A percentile compares a stretch with the other conserved stretches of the same genome.
These are phyloP conservation scores for Psettodes erumei DNA, from an alignment of 2,113 vertebrate genomes.

Conservation along the genomic window DNA sequence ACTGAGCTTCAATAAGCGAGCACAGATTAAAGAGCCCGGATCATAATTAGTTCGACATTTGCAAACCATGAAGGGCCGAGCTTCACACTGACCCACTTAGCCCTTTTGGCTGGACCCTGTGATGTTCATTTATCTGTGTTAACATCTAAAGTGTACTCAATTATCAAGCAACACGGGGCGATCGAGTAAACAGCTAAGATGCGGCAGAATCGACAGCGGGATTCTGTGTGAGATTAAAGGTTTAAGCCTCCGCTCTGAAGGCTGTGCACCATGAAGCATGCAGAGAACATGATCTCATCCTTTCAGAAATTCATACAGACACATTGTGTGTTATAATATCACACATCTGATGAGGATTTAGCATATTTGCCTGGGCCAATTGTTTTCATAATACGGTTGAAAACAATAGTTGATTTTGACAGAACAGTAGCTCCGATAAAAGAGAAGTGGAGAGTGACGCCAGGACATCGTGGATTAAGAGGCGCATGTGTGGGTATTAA, in stretches of 20 bases:
- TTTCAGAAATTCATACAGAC: neutral
- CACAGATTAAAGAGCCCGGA: slow-evolving; percentile 56
- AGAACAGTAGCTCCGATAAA: neutral
- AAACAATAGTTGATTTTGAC: neutral
- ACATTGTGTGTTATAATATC: neutral
- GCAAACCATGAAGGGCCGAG: slow-evolving; percentile 50
- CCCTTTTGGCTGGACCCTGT: slow-evolving; percentile 38
- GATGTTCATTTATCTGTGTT: slow-evolving; percentile 68
- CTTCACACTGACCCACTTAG: slow-evolving; percentile 57
- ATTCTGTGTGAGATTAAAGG: slow-evolving; percentile 31
- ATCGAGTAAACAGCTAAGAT: slow-evolving; percentile 22
- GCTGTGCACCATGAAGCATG: neutral
- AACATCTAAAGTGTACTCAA: slow-evolving; percentile 64
- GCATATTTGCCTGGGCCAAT: neutral
- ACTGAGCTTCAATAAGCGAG: slow-evolving; percentile 33
- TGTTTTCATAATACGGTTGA: neutral
- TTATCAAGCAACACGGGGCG: slow-evolving; percentile 40
- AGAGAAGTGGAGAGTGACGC: neutral
- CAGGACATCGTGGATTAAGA: neutral
- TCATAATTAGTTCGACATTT: slow-evolving; percentile 63
- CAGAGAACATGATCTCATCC: neutral
- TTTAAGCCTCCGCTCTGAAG: neutral
- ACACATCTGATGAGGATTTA: neutral
- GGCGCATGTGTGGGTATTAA: neutral
- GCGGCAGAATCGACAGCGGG: slow-evolving; percentile 3